Conservation (phyloP, 2,888 invertebrate species). For the Mythimna impura region DNA sequence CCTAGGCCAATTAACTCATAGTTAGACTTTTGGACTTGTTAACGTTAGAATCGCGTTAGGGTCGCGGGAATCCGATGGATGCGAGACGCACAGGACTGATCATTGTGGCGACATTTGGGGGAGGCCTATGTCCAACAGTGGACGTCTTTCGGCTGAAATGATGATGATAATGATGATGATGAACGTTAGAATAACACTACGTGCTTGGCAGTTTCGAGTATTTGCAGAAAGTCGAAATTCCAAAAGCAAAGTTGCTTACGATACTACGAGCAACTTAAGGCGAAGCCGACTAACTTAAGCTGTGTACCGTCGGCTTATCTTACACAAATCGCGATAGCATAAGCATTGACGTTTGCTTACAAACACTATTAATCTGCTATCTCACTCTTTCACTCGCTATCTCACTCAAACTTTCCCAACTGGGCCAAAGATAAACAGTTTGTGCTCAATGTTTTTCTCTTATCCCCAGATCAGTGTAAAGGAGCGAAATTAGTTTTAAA, state of each 20-base stretch:
- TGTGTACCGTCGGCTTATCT: constrained; percentile 13
- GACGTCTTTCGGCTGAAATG: too few species aligned
- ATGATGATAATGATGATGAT: too few species aligned
- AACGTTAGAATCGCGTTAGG: too few species aligned
- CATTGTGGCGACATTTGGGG: too few species aligned
- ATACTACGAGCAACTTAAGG: not conserved
- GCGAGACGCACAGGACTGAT: too few species aligned
- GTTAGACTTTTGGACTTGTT: too few species aligned
- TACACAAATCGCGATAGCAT: constrained; percentile 33
- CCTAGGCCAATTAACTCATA: too few species aligned
- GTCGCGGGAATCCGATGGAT: too few species aligned
- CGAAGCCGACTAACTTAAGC: constrained; percentile 21
- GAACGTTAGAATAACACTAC: not conserved
- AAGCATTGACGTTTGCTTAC: constrained; percentile 40
- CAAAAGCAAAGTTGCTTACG: not conserved
- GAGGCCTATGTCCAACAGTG: too few species aligned
- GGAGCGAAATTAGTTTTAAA: constrained; percentile 52
- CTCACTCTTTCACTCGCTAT: constrained; percentile 16
- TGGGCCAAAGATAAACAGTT: constrained; percentile 37
- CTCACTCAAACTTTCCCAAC: constrained; percentile 34
- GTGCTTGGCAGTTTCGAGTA: not conserved
- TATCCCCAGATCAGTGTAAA: constrained; percentile 39
- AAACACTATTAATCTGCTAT: constrained; percentile 50
- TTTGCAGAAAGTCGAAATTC: not conserved
- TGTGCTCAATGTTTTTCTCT: constrained; percentile 33